Evolutionary conservation across 2,888 invertebrate genomes (phyloP), one percentile per base, ranked within the genome.

Genomic region (Aproaerema taeniolella): DNA sequence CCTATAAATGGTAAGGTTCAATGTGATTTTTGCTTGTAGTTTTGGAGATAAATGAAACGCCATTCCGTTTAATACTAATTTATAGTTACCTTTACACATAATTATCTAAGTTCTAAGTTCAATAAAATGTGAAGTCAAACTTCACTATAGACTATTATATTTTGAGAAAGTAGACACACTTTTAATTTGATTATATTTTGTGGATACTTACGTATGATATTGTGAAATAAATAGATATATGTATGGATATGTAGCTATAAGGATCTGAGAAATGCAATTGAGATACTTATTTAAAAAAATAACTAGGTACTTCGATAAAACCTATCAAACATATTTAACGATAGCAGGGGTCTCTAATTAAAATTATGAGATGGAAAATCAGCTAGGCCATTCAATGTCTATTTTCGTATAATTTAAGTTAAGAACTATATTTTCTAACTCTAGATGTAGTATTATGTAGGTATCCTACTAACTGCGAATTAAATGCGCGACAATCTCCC

Each of bases 41-140:
- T n/a, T n/a, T n/a, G n/a, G n/a, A n/a, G n/a, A n/a, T n/a, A n/a
- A n/a, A n/a, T n/a, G n/a, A n/a, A n/a, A n/a, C n/a, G n/a, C n/a
- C n/a, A n/a, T n/a, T n/a, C n/a, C n/a, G n/a, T n/a, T 68, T 79
- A 73, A 67, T 74, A 71, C 76, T 80, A 81, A 62, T 81, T 81
- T 83, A 83, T 77, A 67, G 70, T 71, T 65, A 77, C 67, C 62
- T 74, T 73, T 78, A 78, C 70, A 81, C 67, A 70, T 64, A 66
- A 31, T 58, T 58, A 55, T 57, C 64, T 72, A 70, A 58, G n/a
- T 49, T 60, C 68, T 71, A 57, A 46, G 55, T 54, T 61, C 54
- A 64, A 60, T 70, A 67, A 66, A 73, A 63, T 53, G 57, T 63
- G 74, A 82, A 82, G 80, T 80, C 72, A 66, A 45, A 81, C 82